Evolutionary conservation across 2,797 vertebrate genomes (phyloP).

Genomic region (Anguilla marmorata): DNA sequence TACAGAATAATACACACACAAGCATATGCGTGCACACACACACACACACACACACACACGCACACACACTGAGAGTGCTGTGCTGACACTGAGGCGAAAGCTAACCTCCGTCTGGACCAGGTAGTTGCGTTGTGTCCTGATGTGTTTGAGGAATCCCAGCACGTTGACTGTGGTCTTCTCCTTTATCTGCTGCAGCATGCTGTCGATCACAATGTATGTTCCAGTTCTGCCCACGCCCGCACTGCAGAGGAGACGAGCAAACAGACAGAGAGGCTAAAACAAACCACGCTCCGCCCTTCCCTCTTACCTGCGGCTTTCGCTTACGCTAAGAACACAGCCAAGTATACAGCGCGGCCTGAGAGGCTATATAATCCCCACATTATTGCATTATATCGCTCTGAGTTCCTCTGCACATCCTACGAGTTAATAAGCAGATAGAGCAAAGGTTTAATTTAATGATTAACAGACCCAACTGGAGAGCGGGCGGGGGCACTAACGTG

Average conservation of each 20-base stretch:
- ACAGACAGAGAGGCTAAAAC: not conserved
- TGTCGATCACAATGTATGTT: slow-evolving; percentile 93
- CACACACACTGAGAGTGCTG: not conserved
- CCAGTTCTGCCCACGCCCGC: slow-evolving; percentile 93
- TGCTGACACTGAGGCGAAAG: not conserved
- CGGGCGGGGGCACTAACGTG: not conserved
- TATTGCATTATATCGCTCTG: not conserved
- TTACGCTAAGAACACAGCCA: not conserved
- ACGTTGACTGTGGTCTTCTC: slow-evolving; percentile 90
- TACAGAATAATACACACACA: not conserved
- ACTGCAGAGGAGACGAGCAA: slow-evolving; percentile 60
- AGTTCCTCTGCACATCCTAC: slow-evolving; percentile 15
- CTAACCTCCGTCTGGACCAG: slow-evolving; percentile 95
- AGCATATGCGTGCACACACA: not conserved
- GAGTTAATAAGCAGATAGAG: slow-evolving; percentile 26
- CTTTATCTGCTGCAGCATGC: slow-evolving; percentile 93
- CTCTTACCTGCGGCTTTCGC: not conserved
- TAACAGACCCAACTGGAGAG: slow-evolving; percentile 16
- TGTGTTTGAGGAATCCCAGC: slow-evolving; percentile 94
- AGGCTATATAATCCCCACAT: not conserved
- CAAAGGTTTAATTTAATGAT: slow-evolving; percentile 24
- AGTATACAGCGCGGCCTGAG: not conserved
- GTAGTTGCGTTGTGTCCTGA: slow-evolving; percentile 95
- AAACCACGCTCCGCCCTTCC: not conserved
- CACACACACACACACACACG: slow-evolving; percentile 18